A percentile compares a stretch with the other conserved stretches of the same genome.
phyloP scores from a whole-genome alignment of 2,888 invertebrate genomes.

The Chironomus tentans region DNA sequence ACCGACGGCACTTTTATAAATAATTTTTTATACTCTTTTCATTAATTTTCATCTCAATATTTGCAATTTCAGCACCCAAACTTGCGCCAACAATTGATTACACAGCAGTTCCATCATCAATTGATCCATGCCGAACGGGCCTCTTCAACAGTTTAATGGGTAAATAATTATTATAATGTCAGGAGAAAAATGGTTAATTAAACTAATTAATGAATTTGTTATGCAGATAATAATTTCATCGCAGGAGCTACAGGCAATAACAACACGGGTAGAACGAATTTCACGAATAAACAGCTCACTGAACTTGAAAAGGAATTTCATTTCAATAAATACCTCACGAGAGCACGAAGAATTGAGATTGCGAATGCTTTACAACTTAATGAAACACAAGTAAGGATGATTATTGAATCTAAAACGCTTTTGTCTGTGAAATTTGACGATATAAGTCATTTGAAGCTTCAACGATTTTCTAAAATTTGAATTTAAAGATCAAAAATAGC shows the following conservation, averaged over 20 bases:
- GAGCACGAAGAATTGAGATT: constrained; percentile 94
- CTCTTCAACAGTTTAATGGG: constrained; percentile 36
- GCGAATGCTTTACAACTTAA: constrained; percentile 92
- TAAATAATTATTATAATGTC: not conserved
- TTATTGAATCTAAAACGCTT: too few species aligned
- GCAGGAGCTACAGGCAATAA: constrained; percentile 1
- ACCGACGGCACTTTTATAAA: too few species aligned
- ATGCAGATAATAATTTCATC: constrained; percentile 10
- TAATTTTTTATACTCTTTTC: not conserved
- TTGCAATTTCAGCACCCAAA: constrained; percentile 51
- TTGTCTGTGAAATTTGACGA: too few species aligned
- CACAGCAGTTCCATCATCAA: constrained; percentile 41
- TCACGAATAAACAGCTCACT: constrained; percentile 98
- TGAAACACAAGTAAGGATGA: constrained; percentile 67
- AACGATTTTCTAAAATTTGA: not conserved
- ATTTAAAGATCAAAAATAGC: too few species aligned
- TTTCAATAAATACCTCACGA: constrained; percentile 96
- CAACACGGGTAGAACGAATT: constrained; percentile 93
- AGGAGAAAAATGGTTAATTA: not conserved
- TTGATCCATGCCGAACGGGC: constrained; percentile 37
- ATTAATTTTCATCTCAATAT: constrained; percentile 6
- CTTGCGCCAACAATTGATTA: constrained; percentile 50
- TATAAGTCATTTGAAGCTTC: too few species aligned
- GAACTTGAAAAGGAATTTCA: constrained; percentile 99
- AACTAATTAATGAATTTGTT: not conserved